Evolutionary conservation across 1,140 invertebrate species (phyloP), one percentile per base, ranked within the genome.

Genomic region (Drosophila lacertosa): DNA sequence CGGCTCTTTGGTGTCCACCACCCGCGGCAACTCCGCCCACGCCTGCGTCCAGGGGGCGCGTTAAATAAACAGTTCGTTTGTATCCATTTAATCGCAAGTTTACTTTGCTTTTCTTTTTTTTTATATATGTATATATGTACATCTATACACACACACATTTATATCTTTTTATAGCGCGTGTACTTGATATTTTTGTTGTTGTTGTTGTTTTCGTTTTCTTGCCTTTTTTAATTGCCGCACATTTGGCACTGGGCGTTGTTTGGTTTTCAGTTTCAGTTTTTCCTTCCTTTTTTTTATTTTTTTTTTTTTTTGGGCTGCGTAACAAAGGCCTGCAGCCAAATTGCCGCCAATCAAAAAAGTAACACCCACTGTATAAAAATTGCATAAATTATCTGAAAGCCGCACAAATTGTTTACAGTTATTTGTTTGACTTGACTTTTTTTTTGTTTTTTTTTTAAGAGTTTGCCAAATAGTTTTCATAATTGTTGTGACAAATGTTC

Each of bases 31-130:
- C 32, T 29, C 44, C 29, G 10, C 35, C 32, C 5, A 39, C 45
- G 37, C 54, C 24, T 63, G 26, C 47, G 69, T 67, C 65, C n/a
- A n/a, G 53, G 55, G 42, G 77, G 77, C 83, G 76, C 69, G 72
- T 89, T 89, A 79, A 89, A 89, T 89, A 89, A 89, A 89, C 86
- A 89, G 86, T 89, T 89, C 86, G 89, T 89, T 89, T 89, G 76
- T 89, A 89, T 88, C 60, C 77, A 80, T 81, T 84, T 75, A 84
- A 84, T 77, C 80, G 81, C 70, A 74, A 89, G 59, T 73, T 89
- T 71, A 67, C 51, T 64, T 74, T 69, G 51, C 39, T 62, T 63
- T 70, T 26, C 35, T 39, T 16, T 32, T 3, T 33, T 29, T 4
- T 33, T 18, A 20, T 40, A 37, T 42, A 42, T 58, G 3, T 51